These are phyloP conservation scores for Gopherus evgoodei DNA, from an alignment of 2,113 vertebrate species.

Conservation along the genomic window DNA sequence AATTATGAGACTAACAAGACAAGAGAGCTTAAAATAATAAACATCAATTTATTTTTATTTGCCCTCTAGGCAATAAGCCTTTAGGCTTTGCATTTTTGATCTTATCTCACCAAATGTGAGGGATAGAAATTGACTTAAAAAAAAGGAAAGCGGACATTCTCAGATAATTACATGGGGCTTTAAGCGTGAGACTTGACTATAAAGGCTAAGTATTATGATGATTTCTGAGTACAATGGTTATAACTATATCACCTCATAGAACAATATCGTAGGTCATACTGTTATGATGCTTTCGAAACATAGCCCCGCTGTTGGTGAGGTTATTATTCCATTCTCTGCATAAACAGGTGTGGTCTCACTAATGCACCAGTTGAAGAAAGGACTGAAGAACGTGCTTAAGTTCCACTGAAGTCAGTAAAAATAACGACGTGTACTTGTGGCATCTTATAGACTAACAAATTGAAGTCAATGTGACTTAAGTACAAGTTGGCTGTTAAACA, in stretches of 20 bases:
- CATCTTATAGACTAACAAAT: no score
- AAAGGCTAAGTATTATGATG: not conserved
- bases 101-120: not conserved
- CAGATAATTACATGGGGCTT: not conserved
- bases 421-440: no score
- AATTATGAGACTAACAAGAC: not conserved
- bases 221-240: not conserved
- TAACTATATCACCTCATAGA: not conserved
- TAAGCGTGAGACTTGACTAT: not conserved
- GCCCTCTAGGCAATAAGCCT: not conserved
- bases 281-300: not conserved
- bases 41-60: not conserved
- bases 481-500: not conserved
- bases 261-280: not conserved
- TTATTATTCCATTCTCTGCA: not conserved
- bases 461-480: fast-evolving
- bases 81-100: not conserved
- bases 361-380: not conserved
- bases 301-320: no score
- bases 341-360: not conserved
- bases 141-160: not conserved
- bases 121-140: not conserved
- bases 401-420: not conserved
- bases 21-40: not conserved
- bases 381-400: not conserved